Base-by-base conservation (phyloP, 2,113 vertebrate genomes). In the Lagopus leucura region DNA sequence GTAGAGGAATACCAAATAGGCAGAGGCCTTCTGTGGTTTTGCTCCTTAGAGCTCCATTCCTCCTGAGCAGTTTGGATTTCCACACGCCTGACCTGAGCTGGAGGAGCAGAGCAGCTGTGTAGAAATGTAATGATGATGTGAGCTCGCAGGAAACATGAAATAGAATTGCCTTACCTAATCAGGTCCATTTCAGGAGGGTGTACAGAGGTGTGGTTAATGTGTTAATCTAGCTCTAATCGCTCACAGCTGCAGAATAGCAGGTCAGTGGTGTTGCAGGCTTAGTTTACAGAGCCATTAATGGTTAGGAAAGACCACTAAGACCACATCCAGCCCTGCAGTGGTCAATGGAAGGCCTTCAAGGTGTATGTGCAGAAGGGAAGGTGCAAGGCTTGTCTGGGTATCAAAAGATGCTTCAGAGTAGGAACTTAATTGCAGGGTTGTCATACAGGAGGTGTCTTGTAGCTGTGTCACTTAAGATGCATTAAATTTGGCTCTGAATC, bases 81-180 rank as follows among this genome's bases (percentile, higher is more conserved):
- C 38, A 2, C 5, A 1, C 8, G 48, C 65, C 54, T 6, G 48
- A 61, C 14, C 1, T 34, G 34, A 30, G 11, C 2, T 9, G 36
- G 20, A 83, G 55, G 3, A 92, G 72, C 55, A 58, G 13, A 45
- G 63, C n/a, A 57, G 20, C 43, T 3, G 1, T 16, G 36, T 25
- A 57, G 63, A 52, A 47, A 24, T 40, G 40, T 16, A 8, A 32
- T 61, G 67, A 6, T n/a, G 27, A 36, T 34, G 1, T 8, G 45
- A 61, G 36, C 25, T 88, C 24, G 16, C 42, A 3, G 19, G 52
- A 25, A 32, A 67, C 11, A 5, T 27, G 8, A 3, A 27, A 48
- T 54, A 57, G 28, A 47, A 28, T 67, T 14, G 1, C 58, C 20
- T 28, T 32, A 19, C 32, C 17, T 13, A 9, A 3, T 48, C 6